phyloP scores from a whole-genome alignment of 2,888 invertebrate genomes.

The Nomada fucata region DNA sequence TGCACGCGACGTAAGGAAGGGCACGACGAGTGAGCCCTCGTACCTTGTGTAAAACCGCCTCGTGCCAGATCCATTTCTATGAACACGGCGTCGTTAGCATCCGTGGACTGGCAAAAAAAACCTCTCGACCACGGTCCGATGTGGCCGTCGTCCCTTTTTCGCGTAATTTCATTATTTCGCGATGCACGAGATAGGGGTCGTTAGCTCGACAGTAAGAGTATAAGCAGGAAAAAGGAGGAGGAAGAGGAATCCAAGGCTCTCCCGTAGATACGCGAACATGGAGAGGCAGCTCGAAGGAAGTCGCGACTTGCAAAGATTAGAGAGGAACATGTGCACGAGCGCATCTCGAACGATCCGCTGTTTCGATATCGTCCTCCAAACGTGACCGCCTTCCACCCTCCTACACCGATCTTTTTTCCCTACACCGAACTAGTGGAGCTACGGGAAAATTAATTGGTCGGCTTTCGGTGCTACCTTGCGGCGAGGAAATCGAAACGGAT shows the following conservation, averaged over 20 bases:
- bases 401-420: not conserved
- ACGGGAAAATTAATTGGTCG: constrained; percentile 29
- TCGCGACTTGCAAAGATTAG: constrained; percentile 66
- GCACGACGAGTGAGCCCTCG: not conserved
- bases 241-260: constrained; percentile 45
- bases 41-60: constrained; percentile 3
- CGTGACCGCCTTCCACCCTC: constrained; percentile 62
- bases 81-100: constrained; percentile 58
- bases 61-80: constrained; percentile 55
- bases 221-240: constrained; percentile 56
- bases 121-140: constrained; percentile 25
- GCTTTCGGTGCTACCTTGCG: not conserved
- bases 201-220: constrained; percentile 68
- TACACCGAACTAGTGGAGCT: not conserved
- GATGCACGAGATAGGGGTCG: constrained; percentile 78
- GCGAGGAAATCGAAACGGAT: constrained; percentile 3
- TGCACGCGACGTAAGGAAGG: constrained; percentile 20
- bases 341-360: constrained; percentile 70
- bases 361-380: constrained; percentile 70
- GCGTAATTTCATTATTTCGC: constrained; percentile 81
- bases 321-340: constrained; percentile 69
- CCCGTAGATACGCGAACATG: constrained; percentile 25
- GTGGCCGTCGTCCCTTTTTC: constrained; percentile 68
- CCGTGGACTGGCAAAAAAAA: constrained; percentile 38
- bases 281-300: constrained; percentile 59